Base-by-base conservation (phyloP, 2,888 invertebrate genomes). In the Drosophila picticornis region DNA sequence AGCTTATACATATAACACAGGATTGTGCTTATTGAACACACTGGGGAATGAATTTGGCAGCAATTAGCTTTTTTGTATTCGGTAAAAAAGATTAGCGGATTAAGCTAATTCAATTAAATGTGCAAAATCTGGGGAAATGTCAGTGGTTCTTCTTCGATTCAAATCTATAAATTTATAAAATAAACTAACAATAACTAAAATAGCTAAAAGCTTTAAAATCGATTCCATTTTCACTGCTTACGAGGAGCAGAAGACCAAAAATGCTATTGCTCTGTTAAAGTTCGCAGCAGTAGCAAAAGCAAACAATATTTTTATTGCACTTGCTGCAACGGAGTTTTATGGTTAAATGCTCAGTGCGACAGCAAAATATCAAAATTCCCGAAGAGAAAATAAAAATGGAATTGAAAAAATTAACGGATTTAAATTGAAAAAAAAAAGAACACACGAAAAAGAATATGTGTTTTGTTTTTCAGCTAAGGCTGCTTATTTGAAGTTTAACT, bases 21-120 rank as follows among this genome's bases (percentile, higher is more conserved):
- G 11, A 0, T 40, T n/a, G n/a, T n/a, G 40, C n/a, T 2, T 1
- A 22, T 11, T 0, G 2, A 7, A 16, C 16, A 9, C 16, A 46
- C 9, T 22, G 43, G 13, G 13, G 1, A 46, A 22, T 1, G 13
- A 22, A 46, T 38, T n/a, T n/a, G n/a, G 9, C n/a, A 40, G n/a
- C n/a, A n/a, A n/a, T 9, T 40, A 9, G 13, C 34, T 34, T 2
- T 13, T 4, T 10, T 40, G 10, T 4, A n/a, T 40, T n/a, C 40
- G 40, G 1, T 43, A 43, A 22, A 6, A 36, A 43, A n/a, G 5
- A n/a, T 11, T 2, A 11, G 22, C 22, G 43, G 1, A 46, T 4
- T 2, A 16, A 25, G 1, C 16, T 4, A 7, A 25, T 9, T 25
- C 7, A 25, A 46, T 16, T 2, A 1, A 25, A 9, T 25, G 16